Conservation (phyloP, 2,888 invertebrate species). For the Chamaedrilus cognettii region DNA sequence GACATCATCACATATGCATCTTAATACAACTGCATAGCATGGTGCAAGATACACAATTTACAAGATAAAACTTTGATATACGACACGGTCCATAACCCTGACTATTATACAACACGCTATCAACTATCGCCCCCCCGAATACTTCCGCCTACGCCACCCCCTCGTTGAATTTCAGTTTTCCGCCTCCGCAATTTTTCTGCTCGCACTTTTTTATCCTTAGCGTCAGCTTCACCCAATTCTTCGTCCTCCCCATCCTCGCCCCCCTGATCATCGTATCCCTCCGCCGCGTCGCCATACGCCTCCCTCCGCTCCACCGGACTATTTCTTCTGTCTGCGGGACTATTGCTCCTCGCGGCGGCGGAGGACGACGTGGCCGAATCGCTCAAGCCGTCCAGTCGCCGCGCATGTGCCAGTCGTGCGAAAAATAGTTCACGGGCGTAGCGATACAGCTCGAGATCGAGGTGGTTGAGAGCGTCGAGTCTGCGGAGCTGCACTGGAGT, state of each 20-base stretch:
- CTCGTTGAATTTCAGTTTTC: neutral
- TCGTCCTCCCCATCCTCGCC: conserved; percentile 8
- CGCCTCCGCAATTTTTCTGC: neutral
- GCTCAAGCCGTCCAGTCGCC: neutral
- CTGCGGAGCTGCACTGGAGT: neutral
- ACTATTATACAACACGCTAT: too few species aligned
- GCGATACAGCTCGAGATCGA: conserved; percentile 24
- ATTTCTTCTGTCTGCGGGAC: too few species aligned
- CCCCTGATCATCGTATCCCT: conserved; percentile 8
- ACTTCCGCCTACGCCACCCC: too few species aligned
- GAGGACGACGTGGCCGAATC: too few species aligned
- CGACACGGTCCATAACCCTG: too few species aligned
- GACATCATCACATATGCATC: too few species aligned
- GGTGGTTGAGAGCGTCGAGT: conserved; percentile 10
- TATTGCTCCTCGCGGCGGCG: too few species aligned
- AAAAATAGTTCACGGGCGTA: conserved; percentile 25
- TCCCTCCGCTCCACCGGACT: too few species aligned
- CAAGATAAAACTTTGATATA: too few species aligned
- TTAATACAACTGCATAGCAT: too few species aligned
- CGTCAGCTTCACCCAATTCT: neutral
- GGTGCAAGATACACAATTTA: too few species aligned
- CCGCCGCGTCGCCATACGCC: neutral
- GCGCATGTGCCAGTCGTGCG: conserved; percentile 16
- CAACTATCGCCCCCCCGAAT: too few species aligned
- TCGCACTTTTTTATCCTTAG: neutral